phyloP scores from a whole-genome alignment of 2,113 vertebrate genomes.

The Sceloporus tristichus region DNA sequence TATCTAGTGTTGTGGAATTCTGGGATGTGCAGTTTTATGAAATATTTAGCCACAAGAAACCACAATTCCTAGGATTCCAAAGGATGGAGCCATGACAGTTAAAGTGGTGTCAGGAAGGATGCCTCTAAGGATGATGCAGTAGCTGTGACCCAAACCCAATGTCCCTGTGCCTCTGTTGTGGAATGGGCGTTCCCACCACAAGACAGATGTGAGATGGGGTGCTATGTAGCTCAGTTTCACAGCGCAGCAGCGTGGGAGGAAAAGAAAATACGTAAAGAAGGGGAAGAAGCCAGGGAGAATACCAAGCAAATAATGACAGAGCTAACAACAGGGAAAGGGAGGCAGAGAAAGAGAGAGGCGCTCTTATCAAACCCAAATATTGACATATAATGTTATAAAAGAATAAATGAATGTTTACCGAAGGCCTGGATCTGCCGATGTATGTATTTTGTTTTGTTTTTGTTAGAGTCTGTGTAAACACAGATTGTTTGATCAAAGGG shows the following conservation, averaged over 20 bases:
- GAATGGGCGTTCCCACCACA: too few relatives aligned
- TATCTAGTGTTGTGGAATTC: not conserved
- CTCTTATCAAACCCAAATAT: not conserved
- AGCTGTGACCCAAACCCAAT: too few relatives aligned
- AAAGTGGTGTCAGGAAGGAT: too few relatives aligned
- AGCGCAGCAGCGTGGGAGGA: too few relatives aligned
- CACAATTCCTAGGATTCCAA: too few relatives aligned
- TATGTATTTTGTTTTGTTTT: too few relatives aligned
- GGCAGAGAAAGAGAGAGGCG: not conserved
- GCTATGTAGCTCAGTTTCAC: not conserved
- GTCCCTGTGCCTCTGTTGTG: too few relatives aligned
- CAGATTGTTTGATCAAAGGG: not conserved
- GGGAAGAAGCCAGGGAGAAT: not conserved
- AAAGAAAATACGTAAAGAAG: not conserved
- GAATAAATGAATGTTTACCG: not conserved
- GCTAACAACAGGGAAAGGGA: not conserved
- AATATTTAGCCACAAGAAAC: too few relatives aligned
- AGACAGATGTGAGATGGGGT: too few relatives aligned
- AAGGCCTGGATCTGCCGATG: not conserved
- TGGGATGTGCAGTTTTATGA: too few relatives aligned
- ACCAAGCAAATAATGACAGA: not conserved
- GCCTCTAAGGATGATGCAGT: too few relatives aligned
- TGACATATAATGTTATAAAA: constrained; percentile 13
- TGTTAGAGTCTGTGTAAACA: not conserved
- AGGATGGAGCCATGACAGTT: too few relatives aligned